phyloP scores from a whole-genome alignment of 2,797 vertebrate genomes.

The Cheirogaleus major region DNA sequence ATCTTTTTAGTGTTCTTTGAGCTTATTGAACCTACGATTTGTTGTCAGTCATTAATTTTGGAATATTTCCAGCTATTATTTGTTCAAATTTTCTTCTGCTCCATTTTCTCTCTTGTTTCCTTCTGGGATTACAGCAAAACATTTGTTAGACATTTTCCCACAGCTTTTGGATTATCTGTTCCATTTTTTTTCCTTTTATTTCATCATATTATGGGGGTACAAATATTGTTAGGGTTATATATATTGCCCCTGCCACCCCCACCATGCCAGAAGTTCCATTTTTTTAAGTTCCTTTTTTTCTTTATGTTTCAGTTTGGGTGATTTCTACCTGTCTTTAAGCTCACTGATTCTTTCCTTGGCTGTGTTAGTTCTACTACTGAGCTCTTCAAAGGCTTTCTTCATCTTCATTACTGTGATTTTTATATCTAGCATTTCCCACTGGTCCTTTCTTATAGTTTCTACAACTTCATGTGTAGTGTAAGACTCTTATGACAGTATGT shows the following conservation, averaged over 20 bases:
- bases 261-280: too few species aligned
- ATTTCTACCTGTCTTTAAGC: neutral
- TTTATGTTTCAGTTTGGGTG: neutral
- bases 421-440: neutral
- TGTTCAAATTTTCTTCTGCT: neutral
- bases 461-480: neutral
- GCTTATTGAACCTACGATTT: neutral
- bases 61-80: neutral
- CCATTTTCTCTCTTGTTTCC: neutral
- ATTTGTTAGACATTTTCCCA: neutral
- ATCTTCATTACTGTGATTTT: neutral
- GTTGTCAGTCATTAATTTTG: neutral
- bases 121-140: neutral
- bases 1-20: neutral
- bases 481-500: neutral
- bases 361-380: neutral
- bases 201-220: too few species aligned
- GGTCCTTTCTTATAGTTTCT: neutral
- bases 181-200: too few species aligned
- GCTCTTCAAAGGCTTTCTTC: neutral
- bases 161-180: neutral
- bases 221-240: too few species aligned
- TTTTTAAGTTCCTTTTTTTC: too few species aligned
- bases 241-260: too few species aligned
- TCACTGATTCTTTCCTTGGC: neutral